These are phyloP conservation scores for Drosophila acutilabella DNA, from an alignment of 2,888 invertebrate species.

Conservation along the genomic window DNA sequence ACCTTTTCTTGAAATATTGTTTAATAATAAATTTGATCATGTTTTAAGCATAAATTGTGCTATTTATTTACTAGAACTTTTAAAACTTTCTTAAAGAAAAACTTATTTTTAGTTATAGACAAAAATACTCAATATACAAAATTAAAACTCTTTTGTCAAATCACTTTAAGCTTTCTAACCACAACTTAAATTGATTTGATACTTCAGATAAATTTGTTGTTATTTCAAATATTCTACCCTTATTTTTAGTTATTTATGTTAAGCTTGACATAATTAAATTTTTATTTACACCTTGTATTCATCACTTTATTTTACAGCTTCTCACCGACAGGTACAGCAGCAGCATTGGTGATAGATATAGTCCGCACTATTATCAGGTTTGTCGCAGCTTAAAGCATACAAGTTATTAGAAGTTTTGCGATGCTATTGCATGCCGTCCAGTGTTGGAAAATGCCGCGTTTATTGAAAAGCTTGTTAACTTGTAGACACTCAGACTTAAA, in stretches of 20 bases:
- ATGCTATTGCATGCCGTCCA: conserved; percentile 9
- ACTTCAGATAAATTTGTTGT: too few relatives aligned
- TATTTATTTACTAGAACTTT: too few relatives aligned
- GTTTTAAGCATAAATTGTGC: too few relatives aligned
- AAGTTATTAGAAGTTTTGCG: background rate
- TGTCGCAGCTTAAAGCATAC: conserved; percentile 34
- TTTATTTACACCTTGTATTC: conserved; percentile 20
- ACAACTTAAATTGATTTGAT: too few relatives aligned
- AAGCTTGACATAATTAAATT: conserved; percentile 19
- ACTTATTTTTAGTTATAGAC: too few relatives aligned
- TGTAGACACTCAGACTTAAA: background rate
- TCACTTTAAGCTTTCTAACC: too few relatives aligned
- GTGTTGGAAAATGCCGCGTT: conserved; percentile 15
- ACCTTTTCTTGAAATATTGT: too few relatives aligned
- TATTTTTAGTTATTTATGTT: background rate
- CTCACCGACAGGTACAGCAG: conserved; percentile 76
- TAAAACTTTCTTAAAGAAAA: too few relatives aligned
- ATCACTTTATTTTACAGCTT: conserved; percentile 59
- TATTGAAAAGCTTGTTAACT: conserved; percentile 4
- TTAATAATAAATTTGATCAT: too few relatives aligned
- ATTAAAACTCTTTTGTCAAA: too few relatives aligned
- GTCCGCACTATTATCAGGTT: conserved; percentile 81
- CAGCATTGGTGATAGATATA: conserved; percentile 82
- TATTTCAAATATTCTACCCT: background rate
- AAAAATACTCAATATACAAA: too few relatives aligned